Conservation (phyloP, 2,888 invertebrate genomes). For the Mimachlamys varia region DNA sequence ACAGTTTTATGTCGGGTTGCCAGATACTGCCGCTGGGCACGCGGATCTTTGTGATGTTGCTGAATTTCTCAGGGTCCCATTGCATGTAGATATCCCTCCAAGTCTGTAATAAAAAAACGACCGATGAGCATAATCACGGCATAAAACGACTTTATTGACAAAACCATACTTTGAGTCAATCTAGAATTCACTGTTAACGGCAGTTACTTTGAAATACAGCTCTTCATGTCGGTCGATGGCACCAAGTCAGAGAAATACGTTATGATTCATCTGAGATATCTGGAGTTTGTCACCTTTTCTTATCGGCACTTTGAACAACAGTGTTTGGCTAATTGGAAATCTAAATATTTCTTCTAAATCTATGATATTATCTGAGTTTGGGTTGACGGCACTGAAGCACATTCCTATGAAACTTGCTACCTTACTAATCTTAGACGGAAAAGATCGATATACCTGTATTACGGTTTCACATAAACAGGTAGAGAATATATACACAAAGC, state of each 20-base stretch:
- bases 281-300: not conserved
- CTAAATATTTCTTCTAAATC: not conserved
- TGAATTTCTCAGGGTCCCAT: conserved; percentile 71
- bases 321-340: conserved; percentile 21
- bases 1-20: conserved; percentile 76
- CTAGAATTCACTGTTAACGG: not conserved
- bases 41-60: conserved; percentile 71
- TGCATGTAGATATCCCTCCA: conserved; percentile 74
- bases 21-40: conserved; percentile 72
- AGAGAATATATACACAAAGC: not conserved
- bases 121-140: not conserved
- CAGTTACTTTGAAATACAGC: not conserved
- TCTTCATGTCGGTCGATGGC: not conserved
- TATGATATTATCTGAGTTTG: not conserved
- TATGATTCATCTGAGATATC: not conserved
- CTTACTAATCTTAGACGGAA: too few species aligned
- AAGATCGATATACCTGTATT: too few species aligned
- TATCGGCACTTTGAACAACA: not conserved
- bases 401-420: too few species aligned
- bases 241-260: not conserved
- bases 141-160: not conserved
- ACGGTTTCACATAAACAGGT: too few species aligned
- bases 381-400: not conserved
- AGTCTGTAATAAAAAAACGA: conserved; percentile 56
- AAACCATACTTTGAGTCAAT: not conserved